Percentiles rank a stretch among this genome's conserved stretches.
Conservation (phyloP, 2,797 vertebrate species). For the Chanos chanos region DNA sequence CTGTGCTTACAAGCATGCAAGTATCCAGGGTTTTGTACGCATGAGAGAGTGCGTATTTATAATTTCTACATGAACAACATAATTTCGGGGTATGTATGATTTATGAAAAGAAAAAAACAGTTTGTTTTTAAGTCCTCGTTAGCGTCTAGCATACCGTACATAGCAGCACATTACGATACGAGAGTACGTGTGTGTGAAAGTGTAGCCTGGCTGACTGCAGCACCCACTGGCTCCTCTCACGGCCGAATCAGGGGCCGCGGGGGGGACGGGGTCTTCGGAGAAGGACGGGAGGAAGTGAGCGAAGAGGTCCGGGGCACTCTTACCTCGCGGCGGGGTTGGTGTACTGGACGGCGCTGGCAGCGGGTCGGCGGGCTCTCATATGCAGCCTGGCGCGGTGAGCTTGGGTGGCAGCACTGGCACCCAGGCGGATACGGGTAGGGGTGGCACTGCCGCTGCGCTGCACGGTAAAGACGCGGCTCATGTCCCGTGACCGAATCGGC, state of each 20-base stretch:
- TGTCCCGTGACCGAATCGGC: constrained; percentile 36
- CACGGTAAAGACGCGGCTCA: constrained; percentile 54
- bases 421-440: constrained; percentile 38
- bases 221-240: constrained; percentile 26
- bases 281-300: constrained; percentile 1
- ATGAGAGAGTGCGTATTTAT: no score
- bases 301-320: constrained; percentile 47
- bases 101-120: no score
- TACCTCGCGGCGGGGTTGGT: constrained; percentile 68
- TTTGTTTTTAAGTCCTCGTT: no score
- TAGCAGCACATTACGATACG: background rate
- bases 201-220: background rate
- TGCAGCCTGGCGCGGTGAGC: constrained; percentile 52
- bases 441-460: constrained; percentile 25
- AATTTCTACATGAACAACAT: no score
- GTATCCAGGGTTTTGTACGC: no score
- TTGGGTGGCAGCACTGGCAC: constrained; percentile 50
- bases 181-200: background rate
- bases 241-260: background rate
- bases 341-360: constrained; percentile 45
- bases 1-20: no score
- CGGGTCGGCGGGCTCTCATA: constrained; percentile 46
- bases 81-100: no score
- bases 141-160: no score
- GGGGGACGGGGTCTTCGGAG: constrained; percentile 4